Evolutionary conservation across 2,888 invertebrate genomes (phyloP).

Genomic region (Lacanobia oleracea): DNA sequence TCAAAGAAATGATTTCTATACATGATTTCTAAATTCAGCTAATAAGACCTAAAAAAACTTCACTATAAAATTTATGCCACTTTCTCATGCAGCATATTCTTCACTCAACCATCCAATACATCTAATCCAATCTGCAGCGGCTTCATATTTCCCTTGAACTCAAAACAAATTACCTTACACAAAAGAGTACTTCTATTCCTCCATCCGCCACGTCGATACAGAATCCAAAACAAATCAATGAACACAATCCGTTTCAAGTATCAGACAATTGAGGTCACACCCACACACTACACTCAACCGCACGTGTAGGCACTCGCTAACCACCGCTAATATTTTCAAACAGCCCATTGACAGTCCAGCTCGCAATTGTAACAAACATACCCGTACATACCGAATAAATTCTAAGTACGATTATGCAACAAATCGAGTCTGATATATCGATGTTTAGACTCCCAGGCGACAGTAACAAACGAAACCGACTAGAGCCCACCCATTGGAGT

Average conservation of each 20-base stretch:
- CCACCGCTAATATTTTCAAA: slow-evolving; percentile 76
- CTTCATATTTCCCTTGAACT: no score
- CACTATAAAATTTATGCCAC: no score
- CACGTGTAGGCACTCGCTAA: slow-evolving; percentile 69
- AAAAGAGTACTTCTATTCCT: slow-evolving; percentile 29
- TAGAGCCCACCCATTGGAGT: slow-evolving; percentile 52
- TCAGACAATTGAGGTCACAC: slow-evolving; percentile 75
- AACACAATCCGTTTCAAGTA: slow-evolving; percentile 57
- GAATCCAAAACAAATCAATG: slow-evolving; percentile 51
- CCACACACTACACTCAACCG: slow-evolving; percentile 66
- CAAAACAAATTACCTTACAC: slow-evolving; percentile 26
- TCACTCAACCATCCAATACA: no score
- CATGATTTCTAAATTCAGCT: no score
- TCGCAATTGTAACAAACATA: slow-evolving; percentile 56
- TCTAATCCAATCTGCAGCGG: no score
- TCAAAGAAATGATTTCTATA: no score
- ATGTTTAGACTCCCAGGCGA: slow-evolving; percentile 58
- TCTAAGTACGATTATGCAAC: slow-evolving; percentile 61
- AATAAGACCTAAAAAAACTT: no score
- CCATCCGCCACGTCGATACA: slow-evolving; percentile 21
- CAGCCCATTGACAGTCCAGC: slow-evolving; percentile 71
- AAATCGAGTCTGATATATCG: slow-evolving; percentile 60
- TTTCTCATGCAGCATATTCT: no score
- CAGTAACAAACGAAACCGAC: slow-evolving; percentile 47
- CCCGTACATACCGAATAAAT: slow-evolving; percentile 36